phyloP scores from a whole-genome alignment of 2,888 invertebrate genomes.

The Miltochrista miniata region DNA sequence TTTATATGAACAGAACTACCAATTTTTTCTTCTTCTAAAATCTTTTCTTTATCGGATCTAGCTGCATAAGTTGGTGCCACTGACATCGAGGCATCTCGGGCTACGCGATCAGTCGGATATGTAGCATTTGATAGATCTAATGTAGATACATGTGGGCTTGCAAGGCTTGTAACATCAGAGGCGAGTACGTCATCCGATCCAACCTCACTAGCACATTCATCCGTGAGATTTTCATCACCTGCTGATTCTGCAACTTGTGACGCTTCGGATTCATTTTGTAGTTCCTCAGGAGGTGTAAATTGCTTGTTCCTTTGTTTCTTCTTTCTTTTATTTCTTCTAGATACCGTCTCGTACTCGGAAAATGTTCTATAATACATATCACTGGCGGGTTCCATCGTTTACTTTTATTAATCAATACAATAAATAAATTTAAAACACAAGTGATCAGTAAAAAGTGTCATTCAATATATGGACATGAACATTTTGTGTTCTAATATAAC shows the following conservation, averaged over 20 bases:
- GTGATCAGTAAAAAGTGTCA: constrained; percentile 13
- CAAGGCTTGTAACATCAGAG: background rate
- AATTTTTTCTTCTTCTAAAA: background rate
- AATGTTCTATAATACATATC: constrained; percentile 12
- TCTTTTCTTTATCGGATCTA: background rate
- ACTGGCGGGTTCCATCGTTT: constrained; percentile 20
- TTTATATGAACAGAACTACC: background rate
- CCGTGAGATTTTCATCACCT: constrained; percentile 10
- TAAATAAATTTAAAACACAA: constrained; percentile 10
- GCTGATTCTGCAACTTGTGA: constrained; percentile 8
- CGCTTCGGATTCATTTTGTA: constrained; percentile 21
- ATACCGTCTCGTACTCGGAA: constrained; percentile 12
- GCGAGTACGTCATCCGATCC: constrained; percentile 17
- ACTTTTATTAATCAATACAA: background rate
- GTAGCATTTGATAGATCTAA: background rate
- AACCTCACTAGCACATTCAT: constrained; percentile 21
- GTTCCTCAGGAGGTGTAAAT: constrained; percentile 8
- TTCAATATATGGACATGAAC: constrained; percentile 18
- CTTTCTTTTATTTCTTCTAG: constrained; percentile 29
- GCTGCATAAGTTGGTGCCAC: constrained; percentile 5
- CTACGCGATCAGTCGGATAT: constrained; percentile 6
- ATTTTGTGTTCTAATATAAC: constrained; percentile 20
- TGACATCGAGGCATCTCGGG: constrained; percentile 18
- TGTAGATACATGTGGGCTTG: background rate
- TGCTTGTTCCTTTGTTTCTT: constrained; percentile 9